Conservation (phyloP, 1,140 invertebrate genomes). For the Drosophila nikananu region DNA sequence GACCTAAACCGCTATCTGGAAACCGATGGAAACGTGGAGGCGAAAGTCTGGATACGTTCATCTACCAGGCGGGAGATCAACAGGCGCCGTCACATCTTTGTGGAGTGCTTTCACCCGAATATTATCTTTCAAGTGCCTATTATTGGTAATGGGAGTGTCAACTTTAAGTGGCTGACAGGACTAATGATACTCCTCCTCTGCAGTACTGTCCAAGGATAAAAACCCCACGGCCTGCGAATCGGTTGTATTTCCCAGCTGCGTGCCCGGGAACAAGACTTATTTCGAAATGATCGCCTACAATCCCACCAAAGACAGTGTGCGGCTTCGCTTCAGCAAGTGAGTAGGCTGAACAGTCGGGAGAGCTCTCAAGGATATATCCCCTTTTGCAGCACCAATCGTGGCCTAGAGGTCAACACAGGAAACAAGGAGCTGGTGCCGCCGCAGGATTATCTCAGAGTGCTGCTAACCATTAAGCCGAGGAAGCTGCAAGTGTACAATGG, state of each 20-base stretch:
- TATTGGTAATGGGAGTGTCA: constrained; percentile 33
- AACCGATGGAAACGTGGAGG: constrained; percentile 56
- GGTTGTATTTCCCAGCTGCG: constrained; percentile 51
- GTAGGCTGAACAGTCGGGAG: neutral
- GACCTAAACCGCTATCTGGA: constrained; percentile 52
- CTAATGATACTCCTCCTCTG: neutral
- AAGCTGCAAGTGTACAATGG: constrained; percentile 60
- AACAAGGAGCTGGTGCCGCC: constrained; percentile 21
- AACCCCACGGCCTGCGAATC: constrained; percentile 30
- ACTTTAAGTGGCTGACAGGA: too few species aligned
- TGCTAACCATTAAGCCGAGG: constrained; percentile 32
- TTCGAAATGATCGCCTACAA: constrained; percentile 73
- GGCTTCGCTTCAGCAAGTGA: constrained; percentile 55
- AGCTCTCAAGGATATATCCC: neutral
- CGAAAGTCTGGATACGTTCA: constrained; percentile 50
- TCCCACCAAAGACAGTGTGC: constrained; percentile 36
- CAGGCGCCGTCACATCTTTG: constrained; percentile 53
- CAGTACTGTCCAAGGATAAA: constrained; percentile 27
- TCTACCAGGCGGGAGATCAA: constrained; percentile 35
- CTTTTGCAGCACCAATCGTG: constrained; percentile 42
- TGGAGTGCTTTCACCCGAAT: constrained; percentile 70
- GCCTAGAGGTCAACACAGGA: constrained; percentile 28
- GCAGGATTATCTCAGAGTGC: constrained; percentile 42
- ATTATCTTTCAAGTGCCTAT: constrained; percentile 79
- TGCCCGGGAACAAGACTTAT: constrained; percentile 43